Evolutionary conservation across 2,113 vertebrate genomes (phyloP).

Genomic region (Podiceps cristatus): DNA sequence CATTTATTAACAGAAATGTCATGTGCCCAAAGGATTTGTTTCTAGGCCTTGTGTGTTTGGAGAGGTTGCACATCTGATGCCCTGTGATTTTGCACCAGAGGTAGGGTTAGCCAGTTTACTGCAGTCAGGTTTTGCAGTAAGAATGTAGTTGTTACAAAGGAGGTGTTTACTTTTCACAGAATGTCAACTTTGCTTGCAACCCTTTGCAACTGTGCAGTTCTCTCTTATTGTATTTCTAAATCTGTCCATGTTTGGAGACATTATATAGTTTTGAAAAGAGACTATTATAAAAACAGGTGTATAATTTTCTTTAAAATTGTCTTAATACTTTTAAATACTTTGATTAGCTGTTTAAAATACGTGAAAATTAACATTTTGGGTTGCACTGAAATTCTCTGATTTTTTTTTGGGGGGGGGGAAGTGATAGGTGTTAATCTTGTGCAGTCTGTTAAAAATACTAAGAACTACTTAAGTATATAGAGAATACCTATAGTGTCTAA

Average conservation of each 20-base stretch:
- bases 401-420: background rate
- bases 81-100: background rate
- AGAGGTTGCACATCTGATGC: background rate
- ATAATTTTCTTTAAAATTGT: background rate
- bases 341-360: background rate
- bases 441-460: background rate
- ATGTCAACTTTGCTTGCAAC: background rate
- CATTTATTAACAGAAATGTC: fast-evolving
- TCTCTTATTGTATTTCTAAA: background rate
- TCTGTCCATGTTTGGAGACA: background rate
- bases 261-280: background rate
- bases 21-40: background rate
- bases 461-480: background rate
- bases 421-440: background rate
- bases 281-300: background rate
- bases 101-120: too few relatives aligned
- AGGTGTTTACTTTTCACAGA: background rate
- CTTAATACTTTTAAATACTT: background rate
- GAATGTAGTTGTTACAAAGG: background rate
- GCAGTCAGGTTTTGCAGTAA: background rate
- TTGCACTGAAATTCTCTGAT: background rate
- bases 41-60: background rate
- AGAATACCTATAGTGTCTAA: background rate
- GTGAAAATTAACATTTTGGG: background rate
- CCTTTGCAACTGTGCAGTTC: background rate